These are phyloP conservation scores for Acrocephalus scirpaceus DNA, from an alignment of 2,797 vertebrate species.

Conservation along the genomic window DNA sequence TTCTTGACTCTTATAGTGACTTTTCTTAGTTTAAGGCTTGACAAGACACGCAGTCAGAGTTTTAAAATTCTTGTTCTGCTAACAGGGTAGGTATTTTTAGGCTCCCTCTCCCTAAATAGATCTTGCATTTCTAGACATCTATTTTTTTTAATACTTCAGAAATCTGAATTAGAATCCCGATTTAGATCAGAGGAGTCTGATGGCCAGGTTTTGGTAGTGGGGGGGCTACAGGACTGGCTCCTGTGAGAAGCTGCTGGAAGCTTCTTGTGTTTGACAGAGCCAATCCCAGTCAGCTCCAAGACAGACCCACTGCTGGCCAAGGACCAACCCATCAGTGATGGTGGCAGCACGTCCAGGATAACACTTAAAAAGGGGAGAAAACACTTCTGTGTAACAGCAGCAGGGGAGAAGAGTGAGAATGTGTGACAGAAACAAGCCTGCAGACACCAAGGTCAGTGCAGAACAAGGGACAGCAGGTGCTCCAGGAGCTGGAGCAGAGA, in stretches of 20 bases:
- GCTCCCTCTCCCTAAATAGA: not conserved
- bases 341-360: not conserved
- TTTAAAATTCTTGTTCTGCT: not conserved
- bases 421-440: not conserved
- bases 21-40: not conserved
- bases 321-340: accelerated
- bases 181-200: not conserved
- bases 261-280: not conserved
- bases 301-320: not conserved
- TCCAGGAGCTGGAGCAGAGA: not conserved
- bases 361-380: not conserved
- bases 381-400: not conserved
- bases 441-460: not conserved
- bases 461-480: not conserved
- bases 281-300: not conserved
- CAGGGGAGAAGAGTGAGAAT: not conserved
- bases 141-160: not conserved
- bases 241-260: not conserved
- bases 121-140: not conserved
- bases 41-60: not conserved
- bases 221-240: not conserved
- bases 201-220: not conserved
- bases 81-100: constrained; percentile 3
- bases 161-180: not conserved
- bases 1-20: not conserved